Evolutionary conservation across 2,888 invertebrate genomes (phyloP).

Genomic region (Aleiodes testaceus): DNA sequence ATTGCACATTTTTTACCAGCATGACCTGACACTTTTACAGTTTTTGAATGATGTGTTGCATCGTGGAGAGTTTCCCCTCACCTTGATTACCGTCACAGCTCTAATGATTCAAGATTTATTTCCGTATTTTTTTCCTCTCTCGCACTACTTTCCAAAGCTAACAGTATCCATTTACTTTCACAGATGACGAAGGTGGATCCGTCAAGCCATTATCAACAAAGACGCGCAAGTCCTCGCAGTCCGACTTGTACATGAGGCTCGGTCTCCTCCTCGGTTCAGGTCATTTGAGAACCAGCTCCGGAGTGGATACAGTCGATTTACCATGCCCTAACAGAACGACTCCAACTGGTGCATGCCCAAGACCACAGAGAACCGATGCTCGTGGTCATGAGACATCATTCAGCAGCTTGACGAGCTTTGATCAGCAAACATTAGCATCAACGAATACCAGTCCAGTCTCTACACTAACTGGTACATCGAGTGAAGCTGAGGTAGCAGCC

Average conservation of each 20-base stretch:
- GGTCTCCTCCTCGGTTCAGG: constrained; percentile 86
- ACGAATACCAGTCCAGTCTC: constrained; percentile 93
- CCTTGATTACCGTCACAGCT: constrained; percentile 5
- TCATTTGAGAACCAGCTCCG: constrained; percentile 73
- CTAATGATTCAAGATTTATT: constrained; percentile 20
- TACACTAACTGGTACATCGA: constrained; percentile 88
- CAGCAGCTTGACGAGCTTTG: constrained; percentile 76
- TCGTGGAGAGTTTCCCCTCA: constrained; percentile 24
- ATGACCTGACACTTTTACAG: constrained; percentile 25
- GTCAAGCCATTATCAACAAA: constrained; percentile 76
- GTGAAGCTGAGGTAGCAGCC: constrained; percentile 78
- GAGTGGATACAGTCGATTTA: constrained; percentile 65
- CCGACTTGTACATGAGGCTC: constrained; percentile 87
- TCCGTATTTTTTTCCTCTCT: constrained; percentile 18
- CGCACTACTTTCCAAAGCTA: constrained; percentile 43
- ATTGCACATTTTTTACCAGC: constrained; percentile 25
- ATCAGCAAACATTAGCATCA: constrained; percentile 81
- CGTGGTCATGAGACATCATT: constrained; percentile 72
- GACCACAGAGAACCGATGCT: constrained; percentile 55
- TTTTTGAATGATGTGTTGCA: constrained; percentile 25
- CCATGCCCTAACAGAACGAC: constrained; percentile 52
- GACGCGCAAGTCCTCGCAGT: constrained; percentile 78
- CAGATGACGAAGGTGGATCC: constrained; percentile 84
- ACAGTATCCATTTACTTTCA: constrained; percentile 51
- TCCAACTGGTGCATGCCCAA: constrained; percentile 51